Base-by-base conservation (phyloP, 2,888 invertebrate genomes). In the Drosophila phalerata region DNA sequence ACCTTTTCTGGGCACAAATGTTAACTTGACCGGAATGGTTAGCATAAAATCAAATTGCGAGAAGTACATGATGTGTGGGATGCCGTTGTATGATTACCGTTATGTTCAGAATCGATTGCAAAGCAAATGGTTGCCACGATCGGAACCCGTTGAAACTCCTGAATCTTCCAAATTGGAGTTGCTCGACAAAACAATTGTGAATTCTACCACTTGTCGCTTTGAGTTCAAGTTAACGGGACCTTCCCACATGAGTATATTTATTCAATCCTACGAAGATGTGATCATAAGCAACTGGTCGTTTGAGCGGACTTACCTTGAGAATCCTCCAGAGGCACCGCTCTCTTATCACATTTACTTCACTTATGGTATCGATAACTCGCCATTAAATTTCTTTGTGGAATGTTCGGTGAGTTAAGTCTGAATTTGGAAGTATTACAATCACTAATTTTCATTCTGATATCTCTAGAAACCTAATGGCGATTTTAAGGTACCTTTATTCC, bases 261-360 rank as follows among this genome's bases (percentile, higher is more conserved):
- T 91, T 5, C 73, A 81, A 25, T 88, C 91, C 13, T 42, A 81
- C 1, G 75, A 79, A 9, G 84, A 79, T 19, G 85, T 85, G 2
- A 73, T 65, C 6, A 55, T 91, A 2, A 69, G 34, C 34, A 79
- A 87, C 57, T 91, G 91, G 91, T 79, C 90, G 0, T 90, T 91
- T 19, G 6, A 85, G 10, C 61, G 63, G 0, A 65, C 71, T 13
- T 77, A 88, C 73, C 62, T 91, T 15, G 38, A 73, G 6, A 42
- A 69, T 3, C 69, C 71, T 0, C 58, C 71, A 0, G 63, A 71
- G 5, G 78, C 71, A 51, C 64, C 72, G n/a, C 72, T 88, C 4
- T 75, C 91, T 0, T 91, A 88, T 62, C 81, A 85, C 11, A 73
- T 91, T 0, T 88, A 71, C 63, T 79, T 87, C 5, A 73, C 78